Base-by-base conservation (phyloP, 1,140 invertebrate genomes). In the Euwallacea similis region DNA sequence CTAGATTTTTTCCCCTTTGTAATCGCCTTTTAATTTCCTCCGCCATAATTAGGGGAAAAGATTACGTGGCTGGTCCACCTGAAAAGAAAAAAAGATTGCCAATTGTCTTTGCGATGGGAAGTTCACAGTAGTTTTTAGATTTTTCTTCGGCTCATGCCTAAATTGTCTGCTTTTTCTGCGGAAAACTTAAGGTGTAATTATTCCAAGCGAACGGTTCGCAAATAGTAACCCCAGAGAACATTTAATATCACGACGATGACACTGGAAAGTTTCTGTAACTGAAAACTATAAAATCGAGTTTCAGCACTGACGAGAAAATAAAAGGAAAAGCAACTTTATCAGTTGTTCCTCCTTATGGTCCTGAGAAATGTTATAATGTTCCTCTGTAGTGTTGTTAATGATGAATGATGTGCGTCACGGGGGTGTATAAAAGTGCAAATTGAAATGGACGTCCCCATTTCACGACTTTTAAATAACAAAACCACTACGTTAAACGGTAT, bases 221-320 rank as follows among this genome's bases (percentile, higher is more conserved):
- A 64, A 65, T 65, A 71, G 65, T 64, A 71, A 65, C 61, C 62
- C 62, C 64, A 46, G 47, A 56, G 62, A 41, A 71, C 69, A 65
- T 71, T 70, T 71, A 71, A 71, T 71, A 71, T 71, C 43, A 59
- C 69, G 56, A 56, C 69, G 69, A 71, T 71, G 69, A 65, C 62
- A 71, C 62, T 71, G 42, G 69, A 65, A 71, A 71, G 61, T 71
- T 71, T 53, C 69, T 65, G 69, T 71, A 71, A 70, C 68, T 70
- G 60, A 70, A 70, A 70, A 70, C 68, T 70, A 70, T 70, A 65
- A 70, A 71, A 71, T 71, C 55, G 69, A 65, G 69, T 71, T 71
- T 71, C 62, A 71, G 63, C 69, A 64, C 61, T 44, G 46, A 42
- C 42, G 47, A 65, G 69, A 71, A 71, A 71, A 64, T 56, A 65